Conservation (phyloP, 2,797 vertebrate species). For the Arrhamphus sclerolepis region DNA sequence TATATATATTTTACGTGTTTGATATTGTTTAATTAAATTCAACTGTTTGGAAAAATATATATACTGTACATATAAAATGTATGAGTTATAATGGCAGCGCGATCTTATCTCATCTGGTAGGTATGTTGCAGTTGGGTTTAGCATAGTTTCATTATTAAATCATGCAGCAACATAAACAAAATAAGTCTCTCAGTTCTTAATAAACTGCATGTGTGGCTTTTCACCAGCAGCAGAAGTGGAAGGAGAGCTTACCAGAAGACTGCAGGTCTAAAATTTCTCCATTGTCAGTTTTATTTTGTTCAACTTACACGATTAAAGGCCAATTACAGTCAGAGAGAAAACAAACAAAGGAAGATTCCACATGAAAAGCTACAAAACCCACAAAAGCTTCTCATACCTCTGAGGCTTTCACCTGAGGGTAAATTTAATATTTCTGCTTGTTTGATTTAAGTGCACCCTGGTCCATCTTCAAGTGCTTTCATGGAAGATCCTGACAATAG, state of each 20-base stretch:
- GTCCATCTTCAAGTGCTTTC: neutral
- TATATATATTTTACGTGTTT: too few species aligned
- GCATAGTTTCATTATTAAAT: too few species aligned
- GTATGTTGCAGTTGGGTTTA: too few species aligned
- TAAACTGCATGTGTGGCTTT: too few species aligned
- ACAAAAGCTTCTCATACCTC: conserved; percentile 18
- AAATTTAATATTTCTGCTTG: conserved; percentile 14
- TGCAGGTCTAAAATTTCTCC: conserved; percentile 2
- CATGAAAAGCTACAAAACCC: conserved; percentile 17
- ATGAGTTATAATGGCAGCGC: too few species aligned
- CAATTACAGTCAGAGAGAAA: conserved; percentile 50
- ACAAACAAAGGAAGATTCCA: conserved; percentile 33
- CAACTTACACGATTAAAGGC: conserved; percentile 37
- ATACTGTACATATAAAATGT: too few species aligned
- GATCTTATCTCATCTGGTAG: too few species aligned
- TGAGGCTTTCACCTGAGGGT: neutral
- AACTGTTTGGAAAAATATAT: too few species aligned
- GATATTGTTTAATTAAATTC: too few species aligned
- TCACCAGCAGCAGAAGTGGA: neutral
- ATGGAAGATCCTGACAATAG: neutral
- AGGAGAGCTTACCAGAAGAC: conserved; percentile 8
- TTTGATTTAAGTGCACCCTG: neutral
- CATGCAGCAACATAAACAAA: too few species aligned
- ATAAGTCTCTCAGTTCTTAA: too few species aligned
- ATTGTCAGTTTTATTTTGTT: conserved; percentile 39